phyloP scores from a whole-genome alignment of 2,797 vertebrate genomes.

The Microcaecilia unicolor region DNA sequence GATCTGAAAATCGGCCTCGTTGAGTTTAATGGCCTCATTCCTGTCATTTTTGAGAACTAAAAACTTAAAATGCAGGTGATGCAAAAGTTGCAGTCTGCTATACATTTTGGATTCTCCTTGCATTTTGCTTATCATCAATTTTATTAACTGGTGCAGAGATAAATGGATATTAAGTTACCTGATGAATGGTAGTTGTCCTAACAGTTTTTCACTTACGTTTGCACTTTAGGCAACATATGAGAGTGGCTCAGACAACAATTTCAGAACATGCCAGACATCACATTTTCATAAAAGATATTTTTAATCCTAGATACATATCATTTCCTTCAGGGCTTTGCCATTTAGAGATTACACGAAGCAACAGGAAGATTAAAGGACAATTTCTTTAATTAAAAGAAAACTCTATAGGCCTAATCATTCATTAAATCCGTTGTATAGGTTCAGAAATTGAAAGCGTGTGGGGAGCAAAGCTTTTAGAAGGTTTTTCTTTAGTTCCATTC shows the following conservation, averaged over 20 bases:
- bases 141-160: background rate
- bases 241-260: slow-evolving; percentile 1
- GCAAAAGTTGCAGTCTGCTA: too few species aligned
- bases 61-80: too few species aligned
- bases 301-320: slow-evolving; percentile 45
- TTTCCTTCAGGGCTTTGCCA: slow-evolving; percentile 36
- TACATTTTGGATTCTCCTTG: too few species aligned
- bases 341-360: slow-evolving; percentile 39
- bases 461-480: background rate
- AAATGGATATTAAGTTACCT: background rate
- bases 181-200: background rate
- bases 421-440: slow-evolving; percentile 14
- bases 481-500: background rate
- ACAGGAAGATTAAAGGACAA: slow-evolving; percentile 38
- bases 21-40: too few species aligned
- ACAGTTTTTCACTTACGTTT: background rate
- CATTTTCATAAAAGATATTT: slow-evolving; percentile 32
- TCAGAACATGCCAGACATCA: slow-evolving; percentile 22
- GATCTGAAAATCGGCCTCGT: too few species aligned
- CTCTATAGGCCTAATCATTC: slow-evolving; percentile 17
- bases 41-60: too few species aligned
- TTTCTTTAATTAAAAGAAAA: slow-evolving; percentile 36
- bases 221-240: background rate
- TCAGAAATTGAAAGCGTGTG: slow-evolving; percentile 7
- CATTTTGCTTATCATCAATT: background rate